phyloP scores from a whole-genome alignment of 2,797 vertebrate genomes.

The Rhinophrynus dorsalis region DNA sequence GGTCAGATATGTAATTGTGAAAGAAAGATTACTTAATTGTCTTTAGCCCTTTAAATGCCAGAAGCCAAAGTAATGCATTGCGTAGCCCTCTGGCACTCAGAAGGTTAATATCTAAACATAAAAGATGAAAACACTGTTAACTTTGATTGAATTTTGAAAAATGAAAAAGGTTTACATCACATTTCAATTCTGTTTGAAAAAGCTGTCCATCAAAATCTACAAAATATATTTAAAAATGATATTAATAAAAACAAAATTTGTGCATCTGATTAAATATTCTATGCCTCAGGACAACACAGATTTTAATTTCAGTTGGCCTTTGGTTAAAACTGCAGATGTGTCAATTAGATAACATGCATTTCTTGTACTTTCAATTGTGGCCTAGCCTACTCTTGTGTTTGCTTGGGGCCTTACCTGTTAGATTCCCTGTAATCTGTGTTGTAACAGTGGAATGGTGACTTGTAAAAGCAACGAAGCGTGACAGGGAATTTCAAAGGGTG shows the following conservation, averaged over 20 bases:
- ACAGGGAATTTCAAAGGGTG: conserved; percentile 69
- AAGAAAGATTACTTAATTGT: too few species aligned
- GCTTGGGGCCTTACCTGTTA: conserved; percentile 74
- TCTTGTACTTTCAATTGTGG: conserved; percentile 59
- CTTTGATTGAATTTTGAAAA: conserved; percentile 40
- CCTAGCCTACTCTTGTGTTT: conserved; percentile 53
- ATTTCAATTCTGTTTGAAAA: conserved; percentile 79
- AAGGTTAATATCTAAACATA: conserved; percentile 12
- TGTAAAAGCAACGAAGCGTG: conserved; percentile 69
- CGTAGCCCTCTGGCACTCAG: too few species aligned
- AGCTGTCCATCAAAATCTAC: conserved; percentile 86
- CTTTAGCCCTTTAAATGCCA: too few species aligned
- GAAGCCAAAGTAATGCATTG: too few species aligned
- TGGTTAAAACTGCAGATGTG: conserved; percentile 67
- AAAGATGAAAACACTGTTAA: conserved; percentile 9
- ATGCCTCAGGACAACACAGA: conserved; percentile 73
- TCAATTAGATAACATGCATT: conserved; percentile 66
- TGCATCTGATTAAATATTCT: conserved; percentile 87
- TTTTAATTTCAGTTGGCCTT: conserved; percentile 65
- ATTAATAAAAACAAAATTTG: too few species aligned
- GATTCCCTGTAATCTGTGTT: conserved; percentile 71
- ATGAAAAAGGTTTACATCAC: conserved; percentile 63
- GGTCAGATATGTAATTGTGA: too few species aligned
- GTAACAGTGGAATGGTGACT: conserved; percentile 69
- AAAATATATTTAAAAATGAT: conserved; percentile 89